Evolutionary conservation across 2,888 invertebrate genomes (phyloP), one percentile per base, ranked within the genome.

Genomic region (Eupithecia exiguata): DNA sequence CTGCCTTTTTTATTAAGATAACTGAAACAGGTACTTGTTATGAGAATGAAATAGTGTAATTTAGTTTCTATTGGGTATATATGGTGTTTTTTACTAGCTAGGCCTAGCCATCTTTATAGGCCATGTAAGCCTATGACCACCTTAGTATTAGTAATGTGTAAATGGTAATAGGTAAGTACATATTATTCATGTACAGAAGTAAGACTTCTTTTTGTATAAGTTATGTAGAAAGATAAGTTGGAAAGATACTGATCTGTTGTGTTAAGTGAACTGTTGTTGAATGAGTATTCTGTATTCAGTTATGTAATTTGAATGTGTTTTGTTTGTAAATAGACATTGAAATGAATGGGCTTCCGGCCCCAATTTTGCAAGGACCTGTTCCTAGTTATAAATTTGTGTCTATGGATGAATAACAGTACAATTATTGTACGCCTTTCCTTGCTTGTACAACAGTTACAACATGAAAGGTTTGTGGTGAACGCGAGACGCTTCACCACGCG

Each of bases 1-100:
- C 88, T 97, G 81, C 97, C 97, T 49, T 96, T 95, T 82, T 92
- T 96, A 77, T 89, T 91, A 61, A 78, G 89, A 75, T 87, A 87
- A 84, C 66, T 63, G 21, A 38, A 30, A 58, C 25, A 38, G 53
- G 25, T 5, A n/a, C 53, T 21, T 53, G 12, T 10, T 12, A 10
- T 10, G 25, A 3, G 5, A 25, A 25, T 46, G 18, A 46, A 46
- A 46, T 58, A 58, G 21, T 58, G 58, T 58, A 25, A 58, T 25
- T 58, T 58, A 25, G 25, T 25, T 58, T 14, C 25, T 25, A 25
- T 58, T 58, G 12, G 58, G 25, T 1, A 25, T 58, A 25, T 21
- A n/a, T 58, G 58, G 58, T 58, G 58, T 58, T 58, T 58, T 21
- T 25, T 25, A 58, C 21, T 58, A 21, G 21, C 58, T 58, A 1